phyloP scores from a whole-genome alignment of 2,888 invertebrate genomes.

The Anthrax anthrax region DNA sequence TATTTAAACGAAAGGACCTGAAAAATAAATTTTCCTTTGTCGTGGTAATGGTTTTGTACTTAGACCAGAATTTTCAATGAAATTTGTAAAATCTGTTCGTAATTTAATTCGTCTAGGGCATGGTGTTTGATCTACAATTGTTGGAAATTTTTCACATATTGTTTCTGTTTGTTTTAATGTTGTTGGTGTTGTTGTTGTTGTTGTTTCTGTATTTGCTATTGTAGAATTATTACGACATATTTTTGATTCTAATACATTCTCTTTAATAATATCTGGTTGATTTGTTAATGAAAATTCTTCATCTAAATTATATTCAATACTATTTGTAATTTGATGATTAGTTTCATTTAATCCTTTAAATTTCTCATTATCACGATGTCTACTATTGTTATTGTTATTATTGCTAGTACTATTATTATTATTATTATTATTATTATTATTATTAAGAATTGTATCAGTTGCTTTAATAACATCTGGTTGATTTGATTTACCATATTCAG shows the following conservation, averaged over 20 bases:
- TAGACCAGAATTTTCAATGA: constrained; percentile 28
- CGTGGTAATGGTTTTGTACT: constrained; percentile 30
- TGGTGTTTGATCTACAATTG: constrained; percentile 11
- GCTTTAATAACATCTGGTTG: constrained; percentile 18
- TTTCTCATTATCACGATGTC: no score
- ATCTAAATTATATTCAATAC: constrained; percentile 31
- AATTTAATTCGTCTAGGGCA: constrained; percentile 16
- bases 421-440: background rate
- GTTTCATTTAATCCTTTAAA: background rate
- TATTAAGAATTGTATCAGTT: constrained; percentile 12
- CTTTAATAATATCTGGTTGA: constrained; percentile 18
- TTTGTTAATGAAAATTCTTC: constrained; percentile 25
- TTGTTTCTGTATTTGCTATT: background rate
- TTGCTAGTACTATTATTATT: background rate
- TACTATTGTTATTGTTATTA: background rate
- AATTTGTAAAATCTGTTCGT: constrained; percentile 26
- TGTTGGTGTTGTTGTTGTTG: background rate
- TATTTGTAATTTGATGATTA: constrained; percentile 2
- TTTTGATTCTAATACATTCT: constrained; percentile 6
- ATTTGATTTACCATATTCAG: constrained; percentile 26
- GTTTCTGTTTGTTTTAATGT: background rate
- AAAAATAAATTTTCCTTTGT: constrained; percentile 31
- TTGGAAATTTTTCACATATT: constrained; percentile 7
- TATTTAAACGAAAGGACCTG: constrained; percentile 29
- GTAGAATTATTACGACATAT: background rate